A percentile compares a stretch with the other conserved stretches of the same genome.
These are phyloP conservation scores for Gortyna flavago DNA, from an alignment of 2,888 invertebrate genomes.

Conservation along the genomic window DNA sequence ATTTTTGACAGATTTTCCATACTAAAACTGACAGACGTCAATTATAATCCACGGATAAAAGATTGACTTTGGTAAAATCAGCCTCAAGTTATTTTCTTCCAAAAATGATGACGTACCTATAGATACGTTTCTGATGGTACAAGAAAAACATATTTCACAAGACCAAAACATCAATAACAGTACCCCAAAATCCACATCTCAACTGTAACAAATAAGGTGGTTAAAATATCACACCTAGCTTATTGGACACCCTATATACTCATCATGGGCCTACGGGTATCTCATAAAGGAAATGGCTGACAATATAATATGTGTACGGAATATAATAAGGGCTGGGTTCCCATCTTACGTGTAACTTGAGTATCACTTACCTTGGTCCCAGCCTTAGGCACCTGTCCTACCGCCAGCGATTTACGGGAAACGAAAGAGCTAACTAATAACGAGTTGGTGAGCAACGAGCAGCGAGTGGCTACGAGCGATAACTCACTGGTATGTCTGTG, in stretches of 20 bases:
- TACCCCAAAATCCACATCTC: conserved; percentile 4
- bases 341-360: conserved; percentile 43
- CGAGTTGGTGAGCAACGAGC: background rate
- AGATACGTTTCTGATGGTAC: background rate
- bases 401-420: background rate
- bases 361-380: conserved; percentile 42
- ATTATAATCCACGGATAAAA: background rate
- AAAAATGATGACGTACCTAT: background rate
- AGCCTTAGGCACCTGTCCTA: conserved; percentile 11
- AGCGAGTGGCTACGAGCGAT: background rate
- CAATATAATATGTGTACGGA: conserved; percentile 55
- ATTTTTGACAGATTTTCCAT: background rate
- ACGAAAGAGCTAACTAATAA: background rate
- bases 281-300: conserved; percentile 58
- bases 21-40: background rate
- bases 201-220: conserved; percentile 43
- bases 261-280: conserved; percentile 21
- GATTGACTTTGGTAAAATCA: background rate
- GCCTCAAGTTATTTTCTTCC: background rate
- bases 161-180: background rate
- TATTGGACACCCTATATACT: conserved; percentile 47
- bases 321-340: conserved; percentile 55
- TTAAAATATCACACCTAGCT: conserved; percentile 35
- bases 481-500: no score
- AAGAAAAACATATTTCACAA: background rate